phyloP scores from a whole-genome alignment of 2,797 vertebrate genomes.

The Buceros bicornis region DNA sequence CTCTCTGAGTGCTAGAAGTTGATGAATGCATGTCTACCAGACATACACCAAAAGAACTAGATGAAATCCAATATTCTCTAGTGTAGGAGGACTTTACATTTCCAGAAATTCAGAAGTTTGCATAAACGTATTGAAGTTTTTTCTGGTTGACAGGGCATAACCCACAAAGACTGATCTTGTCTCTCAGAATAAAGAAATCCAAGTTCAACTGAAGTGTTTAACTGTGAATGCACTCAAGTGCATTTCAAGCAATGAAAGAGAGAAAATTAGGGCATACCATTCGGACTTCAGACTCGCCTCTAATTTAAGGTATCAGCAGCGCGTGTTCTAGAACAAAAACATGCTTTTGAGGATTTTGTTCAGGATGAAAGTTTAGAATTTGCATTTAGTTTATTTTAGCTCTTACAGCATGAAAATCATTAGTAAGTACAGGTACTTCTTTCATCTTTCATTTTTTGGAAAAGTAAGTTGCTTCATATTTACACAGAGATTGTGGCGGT shows the following conservation, averaged over 20 bases:
- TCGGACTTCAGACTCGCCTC: neutral
- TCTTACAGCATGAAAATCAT: neutral
- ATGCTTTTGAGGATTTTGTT: neutral
- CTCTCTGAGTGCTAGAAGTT: neutral
- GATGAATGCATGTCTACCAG: neutral
- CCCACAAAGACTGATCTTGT: neutral
- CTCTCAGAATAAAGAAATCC: neutral
- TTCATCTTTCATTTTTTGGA: neutral
- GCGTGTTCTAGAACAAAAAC: neutral
- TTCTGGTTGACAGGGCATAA: neutral
- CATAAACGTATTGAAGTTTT: neutral
- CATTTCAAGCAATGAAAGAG: neutral
- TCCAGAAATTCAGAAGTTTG: neutral
- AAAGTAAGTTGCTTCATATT: neutral
- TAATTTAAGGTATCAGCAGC: neutral
- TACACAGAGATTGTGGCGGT: neutral
- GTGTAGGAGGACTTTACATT: neutral
- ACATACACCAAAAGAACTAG: neutral
- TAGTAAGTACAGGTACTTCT: neutral
- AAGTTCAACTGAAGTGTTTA: neutral
- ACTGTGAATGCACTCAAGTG: fast-evolving
- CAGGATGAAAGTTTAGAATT: neutral
- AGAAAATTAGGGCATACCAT: neutral
- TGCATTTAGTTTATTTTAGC: neutral
- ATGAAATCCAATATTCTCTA: neutral